Evolutionary conservation across 2,797 vertebrate genomes (phyloP).

Genomic region (Semaprochilodus insignis): DNA sequence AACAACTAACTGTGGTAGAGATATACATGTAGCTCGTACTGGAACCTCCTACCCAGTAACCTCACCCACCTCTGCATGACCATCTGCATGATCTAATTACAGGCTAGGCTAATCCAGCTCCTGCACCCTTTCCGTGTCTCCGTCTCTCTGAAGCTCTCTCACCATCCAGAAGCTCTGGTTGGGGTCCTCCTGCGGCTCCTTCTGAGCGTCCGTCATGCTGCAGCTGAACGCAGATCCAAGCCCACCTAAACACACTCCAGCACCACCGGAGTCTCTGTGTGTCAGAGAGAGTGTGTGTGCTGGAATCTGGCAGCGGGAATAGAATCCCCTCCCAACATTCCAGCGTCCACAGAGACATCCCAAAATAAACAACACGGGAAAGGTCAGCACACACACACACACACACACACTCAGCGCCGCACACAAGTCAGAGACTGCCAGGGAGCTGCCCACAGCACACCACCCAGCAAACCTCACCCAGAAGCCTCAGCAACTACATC

Average conservation of each 20-base stretch:
- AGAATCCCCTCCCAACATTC: slow-evolving; percentile 68
- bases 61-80: too few species aligned
- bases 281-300: slow-evolving; percentile 10
- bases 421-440: neutral
- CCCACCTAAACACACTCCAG: neutral
- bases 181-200: slow-evolving; percentile 69
- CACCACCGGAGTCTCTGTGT: neutral
- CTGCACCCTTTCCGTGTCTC: neutral
- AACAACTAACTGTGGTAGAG: too few species aligned
- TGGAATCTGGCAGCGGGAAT: slow-evolving; percentile 68
- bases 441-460: too few species aligned
- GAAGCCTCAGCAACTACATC: too few species aligned
- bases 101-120: neutral
- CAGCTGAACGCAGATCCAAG: slow-evolving; percentile 54
- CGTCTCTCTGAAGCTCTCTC: slow-evolving; percentile 50
- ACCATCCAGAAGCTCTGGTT: slow-evolving; percentile 84
- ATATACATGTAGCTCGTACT: too few species aligned
- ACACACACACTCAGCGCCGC: neutral
- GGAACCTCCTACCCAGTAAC: too few species aligned
- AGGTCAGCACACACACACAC: slow-evolving; percentile 73
- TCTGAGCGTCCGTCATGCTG: slow-evolving; percentile 73
- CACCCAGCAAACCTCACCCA: too few species aligned
- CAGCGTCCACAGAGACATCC: slow-evolving; percentile 67
- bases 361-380: slow-evolving; percentile 81
- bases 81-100: too few species aligned